phyloP scores from a whole-genome alignment of 2,888 invertebrate genomes.

The Chalcosyrphus nemorum region DNA sequence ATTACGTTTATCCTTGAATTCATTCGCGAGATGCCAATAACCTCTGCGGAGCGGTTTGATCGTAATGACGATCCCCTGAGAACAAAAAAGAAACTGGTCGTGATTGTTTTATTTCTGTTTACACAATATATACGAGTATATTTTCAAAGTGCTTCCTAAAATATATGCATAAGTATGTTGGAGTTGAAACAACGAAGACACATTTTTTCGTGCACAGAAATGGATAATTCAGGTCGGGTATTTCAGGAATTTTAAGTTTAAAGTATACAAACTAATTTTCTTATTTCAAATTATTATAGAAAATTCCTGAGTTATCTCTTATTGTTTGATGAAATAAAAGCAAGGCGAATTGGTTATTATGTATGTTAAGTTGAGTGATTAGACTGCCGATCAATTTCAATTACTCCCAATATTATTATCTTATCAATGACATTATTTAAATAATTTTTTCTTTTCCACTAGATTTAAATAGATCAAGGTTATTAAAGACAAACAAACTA shows the following conservation, averaged over 20 bases:
- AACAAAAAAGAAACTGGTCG: conserved; percentile 1
- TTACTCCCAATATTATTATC: neutral
- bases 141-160: no score
- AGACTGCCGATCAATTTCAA: neutral
- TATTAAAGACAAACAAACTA: no score
- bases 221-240: neutral
- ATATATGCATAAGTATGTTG: neutral
- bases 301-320: conserved; percentile 7
- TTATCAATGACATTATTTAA: conserved; percentile 4
- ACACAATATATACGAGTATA: neutral
- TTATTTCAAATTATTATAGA: no score
- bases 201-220: neutral
- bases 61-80: neutral
- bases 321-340: neutral
- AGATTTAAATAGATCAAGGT: neutral
- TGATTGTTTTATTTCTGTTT: neutral
- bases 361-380: neutral
- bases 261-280: no score
- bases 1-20: neutral
- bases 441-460: neutral
- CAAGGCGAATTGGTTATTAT: conserved; percentile 1
- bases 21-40: neutral
- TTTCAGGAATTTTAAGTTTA: neutral
- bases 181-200: neutral
- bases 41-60: neutral